Base-by-base conservation (phyloP, 2,797 vertebrate species). In the Jordanella pulchra region DNA sequence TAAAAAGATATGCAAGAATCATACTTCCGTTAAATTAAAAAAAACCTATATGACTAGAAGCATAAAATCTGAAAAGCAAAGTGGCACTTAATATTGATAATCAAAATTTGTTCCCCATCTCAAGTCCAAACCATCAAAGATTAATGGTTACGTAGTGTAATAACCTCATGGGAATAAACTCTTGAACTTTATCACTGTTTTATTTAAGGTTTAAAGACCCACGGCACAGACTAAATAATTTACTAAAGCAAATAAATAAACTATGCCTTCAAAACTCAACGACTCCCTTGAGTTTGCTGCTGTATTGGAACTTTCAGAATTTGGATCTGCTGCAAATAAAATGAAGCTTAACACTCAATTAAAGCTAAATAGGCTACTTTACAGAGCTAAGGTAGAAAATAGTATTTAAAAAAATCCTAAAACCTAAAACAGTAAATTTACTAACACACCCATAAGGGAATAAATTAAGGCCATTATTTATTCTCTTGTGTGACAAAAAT, bases 171-270 rank as follows among this genome's bases (percentile, higher is more conserved):
- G 28, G 78, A 75, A 58, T 42, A 45, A 47, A 51, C 73, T 55
- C 17, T 12, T 69, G 17, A 4, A 55, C 39, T 28, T 65, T 54
- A 65, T 65, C 51, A 39, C 69, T 25, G 13, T 73, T 73, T 81
- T 47, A 80, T 28, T 71, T 51, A 67, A 67, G 42, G 51, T 68
- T 23, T 30, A 9, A 65, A 60, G 27, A 47, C 17, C 56, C 17
- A 56, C 60, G 71, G 67, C 77, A 87, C 54, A 45, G 51, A 13
- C 61, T 80, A 81, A 80, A 86, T 82, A 77, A 79, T 79, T 80
- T 72, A 66, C 78, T 81, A 73, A 87, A 83, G 58, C 17, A 68
- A 71, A 86, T 81, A 73, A 79, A 86, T 84, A 77, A 77, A 76
- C 23, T 27, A 18, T 39, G 61, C 30, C 27, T 6, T 63, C 82